Conservation (phyloP, 2,888 invertebrate species). For the Erebia epiphron region DNA sequence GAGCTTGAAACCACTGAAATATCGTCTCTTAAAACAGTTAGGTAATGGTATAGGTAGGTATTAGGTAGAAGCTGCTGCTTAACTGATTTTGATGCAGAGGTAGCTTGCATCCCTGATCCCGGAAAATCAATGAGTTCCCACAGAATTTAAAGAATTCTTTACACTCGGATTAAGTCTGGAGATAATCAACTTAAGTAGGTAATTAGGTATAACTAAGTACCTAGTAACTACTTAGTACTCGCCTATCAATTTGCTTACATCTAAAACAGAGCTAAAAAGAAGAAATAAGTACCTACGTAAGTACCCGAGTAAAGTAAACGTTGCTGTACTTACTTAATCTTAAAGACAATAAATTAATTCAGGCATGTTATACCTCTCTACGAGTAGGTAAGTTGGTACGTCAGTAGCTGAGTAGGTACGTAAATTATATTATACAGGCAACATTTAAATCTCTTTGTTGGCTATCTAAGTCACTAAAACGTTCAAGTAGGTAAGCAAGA, state of each 20-base stretch:
- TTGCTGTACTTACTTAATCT: background rate
- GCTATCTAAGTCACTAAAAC: conserved; percentile 14
- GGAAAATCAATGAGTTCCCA: too few species aligned
- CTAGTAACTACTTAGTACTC: too few species aligned
- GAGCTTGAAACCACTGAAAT: too few species aligned
- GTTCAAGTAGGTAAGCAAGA: conserved; percentile 17
- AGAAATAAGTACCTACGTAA: too few species aligned
- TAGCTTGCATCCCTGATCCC: too few species aligned
- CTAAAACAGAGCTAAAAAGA: background rate
- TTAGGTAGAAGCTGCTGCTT: too few species aligned
- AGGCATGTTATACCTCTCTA: background rate
- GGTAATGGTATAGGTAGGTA: too few species aligned
- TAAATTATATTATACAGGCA: conserved; percentile 11
- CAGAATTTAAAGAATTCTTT: too few species aligned
- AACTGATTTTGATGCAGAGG: too few species aligned
- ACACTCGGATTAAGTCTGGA: too few species aligned
- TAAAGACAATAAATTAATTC: background rate
- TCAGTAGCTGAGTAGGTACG: background rate
- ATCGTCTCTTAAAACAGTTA: too few species aligned
- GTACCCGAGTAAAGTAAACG: too few species aligned
- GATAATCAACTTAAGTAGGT: background rate
- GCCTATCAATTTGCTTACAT: background rate
- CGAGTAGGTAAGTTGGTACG: background rate
- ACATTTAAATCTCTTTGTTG: conserved; percentile 20
- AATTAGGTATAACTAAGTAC: background rate